These are phyloP conservation scores for Phoeniculus purpureus DNA, from an alignment of 2,797 vertebrate genomes.

Conservation along the genomic window DNA sequence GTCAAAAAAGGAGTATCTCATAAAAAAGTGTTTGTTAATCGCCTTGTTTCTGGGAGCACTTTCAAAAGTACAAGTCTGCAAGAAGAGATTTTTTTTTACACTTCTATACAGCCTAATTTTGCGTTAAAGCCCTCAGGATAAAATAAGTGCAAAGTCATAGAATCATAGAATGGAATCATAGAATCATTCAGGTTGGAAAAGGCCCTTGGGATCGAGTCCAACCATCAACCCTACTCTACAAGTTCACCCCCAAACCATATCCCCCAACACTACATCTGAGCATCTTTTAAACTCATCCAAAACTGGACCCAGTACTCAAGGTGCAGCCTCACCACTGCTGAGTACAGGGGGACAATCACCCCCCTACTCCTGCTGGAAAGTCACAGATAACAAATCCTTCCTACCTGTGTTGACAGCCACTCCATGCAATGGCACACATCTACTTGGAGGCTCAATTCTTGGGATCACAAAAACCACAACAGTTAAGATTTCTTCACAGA, in stretches of 20 bases:
- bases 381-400: too few species aligned
- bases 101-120: background rate
- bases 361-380: too few species aligned
- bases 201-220: too few species aligned
- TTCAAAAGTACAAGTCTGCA: slow-evolving; percentile 5
- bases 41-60: background rate
- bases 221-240: too few species aligned
- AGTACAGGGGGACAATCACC: too few species aligned
- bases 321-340: too few species aligned
- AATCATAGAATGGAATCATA: too few species aligned
- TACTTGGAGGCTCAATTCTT: background rate
- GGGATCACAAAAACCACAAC: background rate
- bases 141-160: slow-evolving; percentile 4
- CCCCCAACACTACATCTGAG: too few species aligned
- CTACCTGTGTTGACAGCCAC: background rate
- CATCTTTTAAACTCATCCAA: too few species aligned
- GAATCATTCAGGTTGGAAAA: too few species aligned
- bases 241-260: too few species aligned
- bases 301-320: too few species aligned
- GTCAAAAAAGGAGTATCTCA: background rate
- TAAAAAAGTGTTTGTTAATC: background rate
- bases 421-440: background rate
- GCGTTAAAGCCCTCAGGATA: background rate
- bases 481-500: background rate
- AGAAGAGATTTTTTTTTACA: background rate